These are phyloP conservation scores for Caenorhabditis macrosperma DNA, from an alignment of 2,888 invertebrate genomes.

Conservation along the genomic window DNA sequence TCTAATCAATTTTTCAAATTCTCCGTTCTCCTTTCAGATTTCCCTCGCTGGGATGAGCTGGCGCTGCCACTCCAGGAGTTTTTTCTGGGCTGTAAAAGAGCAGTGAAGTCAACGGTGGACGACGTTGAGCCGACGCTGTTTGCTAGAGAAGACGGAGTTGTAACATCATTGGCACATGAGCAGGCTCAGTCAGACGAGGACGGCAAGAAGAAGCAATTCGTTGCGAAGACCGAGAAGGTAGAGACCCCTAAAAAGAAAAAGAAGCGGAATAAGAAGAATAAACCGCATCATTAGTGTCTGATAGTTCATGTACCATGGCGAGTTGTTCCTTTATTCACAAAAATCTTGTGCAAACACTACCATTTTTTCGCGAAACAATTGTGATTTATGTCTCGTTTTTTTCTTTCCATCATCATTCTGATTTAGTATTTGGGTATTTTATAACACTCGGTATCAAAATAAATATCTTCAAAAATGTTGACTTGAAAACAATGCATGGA, in stretches of 20 bases:
- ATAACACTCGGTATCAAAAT: slow-evolving; percentile 23
- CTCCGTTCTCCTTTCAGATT: slow-evolving; percentile 7
- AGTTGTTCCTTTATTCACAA: slow-evolving; percentile 15
- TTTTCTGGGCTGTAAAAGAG: slow-evolving; percentile 19
- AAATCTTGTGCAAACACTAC: slow-evolving; percentile 10
- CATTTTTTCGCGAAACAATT: slow-evolving; percentile 7
- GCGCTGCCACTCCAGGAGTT: slow-evolving; percentile 17
- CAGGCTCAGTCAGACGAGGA: slow-evolving; percentile 40
- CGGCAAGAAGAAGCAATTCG: slow-evolving; percentile 43
- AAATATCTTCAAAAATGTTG: slow-evolving; percentile 20
- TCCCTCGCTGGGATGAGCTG: slow-evolving; percentile 19
- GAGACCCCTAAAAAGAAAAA: slow-evolving; percentile 46
- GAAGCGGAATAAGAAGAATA: slow-evolving; percentile 36
- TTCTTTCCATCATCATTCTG: slow-evolving; percentile 13
- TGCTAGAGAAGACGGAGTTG: slow-evolving; percentile 53
- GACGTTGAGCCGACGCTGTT: slow-evolving; percentile 20
- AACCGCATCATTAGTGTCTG: slow-evolving; percentile 2
- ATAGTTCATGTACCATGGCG: slow-evolving; percentile 32
- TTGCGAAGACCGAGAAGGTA: slow-evolving; percentile 52
- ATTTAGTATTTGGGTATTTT: slow-evolving; percentile 34
- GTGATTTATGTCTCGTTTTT: slow-evolving; percentile 19
- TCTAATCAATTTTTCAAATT: too few relatives aligned
- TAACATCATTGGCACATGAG: slow-evolving; percentile 41
- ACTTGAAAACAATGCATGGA: too few relatives aligned
- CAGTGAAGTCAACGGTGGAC: not conserved